Evolutionary conservation across 2,888 invertebrate species (phyloP), one percentile per base, ranked within the genome.

Genomic region (Cistogaster globosa): DNA sequence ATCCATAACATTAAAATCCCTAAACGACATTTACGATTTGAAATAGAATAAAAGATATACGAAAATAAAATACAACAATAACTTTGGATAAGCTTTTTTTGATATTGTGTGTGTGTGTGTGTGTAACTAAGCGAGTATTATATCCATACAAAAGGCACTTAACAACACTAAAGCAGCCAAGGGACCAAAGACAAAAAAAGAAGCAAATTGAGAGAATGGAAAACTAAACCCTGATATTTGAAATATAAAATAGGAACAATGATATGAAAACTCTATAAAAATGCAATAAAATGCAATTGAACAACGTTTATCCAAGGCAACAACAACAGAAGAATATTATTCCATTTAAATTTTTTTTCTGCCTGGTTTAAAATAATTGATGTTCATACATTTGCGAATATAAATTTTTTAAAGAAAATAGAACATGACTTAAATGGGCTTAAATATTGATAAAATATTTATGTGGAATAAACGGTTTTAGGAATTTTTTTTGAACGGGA

Each of bases 231-330:
- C 77, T 18, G 42, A 45, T 69, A 69, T 71, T 45, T 36, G 18
- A 58, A 36, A 45, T 45, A 57, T 18, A 63, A 48, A 63, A 38
- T 58, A 42, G 14, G 16, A 65, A 72, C 20, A 55, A 78, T 69
- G 60, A 75, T 81, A 75, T 69, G 62, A 57, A 82, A 63, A 76
- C 63, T 48, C 42, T 77, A 77, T 75, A 60, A 84, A 75, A 80
- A 76, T 80, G 76, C 76, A 80, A 80, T 82, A 72, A 80, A 74
- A 74, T 80, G 76, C 84, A 80, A 76, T 84, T 76, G 71, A 84
- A 84, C 75, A 71, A 32, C 75, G 65, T 71, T 71, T 71, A 72
- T 76, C 71, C 75, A 53, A 80, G 65, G 53, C 48, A 75, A 65
- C 62, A 79, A 69, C 79, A 75, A 79, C 74, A 63, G 57, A 63